Percentiles rank a stretch among this genome's conserved stretches.
These are phyloP conservation scores for Acanthopleura granulata DNA, from an alignment of 2,888 invertebrate species.

Conservation along the genomic window DNA sequence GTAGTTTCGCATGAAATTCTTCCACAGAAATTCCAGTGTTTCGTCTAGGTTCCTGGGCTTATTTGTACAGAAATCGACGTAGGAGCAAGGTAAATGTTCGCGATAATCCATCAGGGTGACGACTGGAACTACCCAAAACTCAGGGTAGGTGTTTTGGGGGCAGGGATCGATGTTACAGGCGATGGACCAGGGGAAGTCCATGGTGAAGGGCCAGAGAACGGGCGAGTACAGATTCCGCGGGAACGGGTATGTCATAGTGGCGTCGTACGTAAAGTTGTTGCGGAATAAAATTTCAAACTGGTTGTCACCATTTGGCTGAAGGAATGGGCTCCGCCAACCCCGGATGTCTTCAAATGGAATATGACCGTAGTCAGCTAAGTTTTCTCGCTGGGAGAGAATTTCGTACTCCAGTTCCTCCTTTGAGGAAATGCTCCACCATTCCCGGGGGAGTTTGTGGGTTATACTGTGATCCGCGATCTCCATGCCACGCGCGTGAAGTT, in stretches of 20 bases:
- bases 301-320: constrained; percentile 88
- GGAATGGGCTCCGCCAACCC: constrained; percentile 91
- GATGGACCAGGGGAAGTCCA: constrained; percentile 77
- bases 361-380: constrained; percentile 82
- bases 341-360: constrained; percentile 83
- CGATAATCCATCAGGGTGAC: constrained; percentile 46
- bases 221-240: constrained; percentile 90
- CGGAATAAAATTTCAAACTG: constrained; percentile 95
- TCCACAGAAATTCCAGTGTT: constrained; percentile 73
- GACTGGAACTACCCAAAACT: constrained; percentile 79
- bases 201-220: constrained; percentile 90
- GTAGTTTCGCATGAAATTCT: constrained; percentile 83
- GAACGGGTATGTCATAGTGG: constrained; percentile 86
- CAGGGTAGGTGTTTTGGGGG: constrained; percentile 68
- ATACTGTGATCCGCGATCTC: constrained; percentile 96
- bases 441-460: constrained; percentile 51
- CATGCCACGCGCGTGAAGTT: constrained; percentile 12
- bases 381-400: constrained; percentile 90
- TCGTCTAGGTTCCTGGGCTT: constrained; percentile 44
- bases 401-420: constrained; percentile 93
- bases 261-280: constrained; percentile 92
- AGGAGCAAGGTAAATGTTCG: constrained; percentile 47
- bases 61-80: constrained; percentile 56
- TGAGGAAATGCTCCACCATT: constrained; percentile 81
- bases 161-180: constrained; percentile 62